Percentiles rank a stretch among this genome's conserved stretches.
Evolutionary conservation across 2,888 invertebrate species (phyloP).

Genomic region (Brenthis ino): DNA sequence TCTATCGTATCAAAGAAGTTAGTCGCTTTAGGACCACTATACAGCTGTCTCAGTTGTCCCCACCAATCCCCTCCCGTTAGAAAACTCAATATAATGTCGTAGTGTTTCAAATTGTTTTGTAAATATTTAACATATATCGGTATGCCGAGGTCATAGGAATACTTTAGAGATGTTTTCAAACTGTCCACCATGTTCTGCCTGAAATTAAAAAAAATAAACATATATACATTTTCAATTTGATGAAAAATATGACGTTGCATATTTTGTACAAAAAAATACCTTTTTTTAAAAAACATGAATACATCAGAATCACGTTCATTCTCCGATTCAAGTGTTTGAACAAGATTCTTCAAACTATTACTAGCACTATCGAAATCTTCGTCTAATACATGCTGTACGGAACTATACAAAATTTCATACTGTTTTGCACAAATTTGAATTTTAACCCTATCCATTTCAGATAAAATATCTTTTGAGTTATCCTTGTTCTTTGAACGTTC

Average conservation of each 20-base stretch:
- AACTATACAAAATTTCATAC: conserved; percentile 56
- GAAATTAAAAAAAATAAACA: conserved; percentile 40
- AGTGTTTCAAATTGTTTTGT: conserved; percentile 63
- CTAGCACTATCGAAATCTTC: conserved; percentile 52
- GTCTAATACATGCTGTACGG: conserved; percentile 47
- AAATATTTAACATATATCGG: conserved; percentile 69
- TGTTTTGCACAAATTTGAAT: conserved; percentile 62
- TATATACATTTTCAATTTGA: not conserved
- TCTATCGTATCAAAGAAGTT: conserved; percentile 63
- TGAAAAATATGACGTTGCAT: not conserved
- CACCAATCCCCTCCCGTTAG: conserved; percentile 72
- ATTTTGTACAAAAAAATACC: conserved; percentile 47
- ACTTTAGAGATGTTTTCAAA: conserved; percentile 56
- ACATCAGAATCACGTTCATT: conserved; percentile 49
- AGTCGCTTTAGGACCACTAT: conserved; percentile 57
- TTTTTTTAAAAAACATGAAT: conserved; percentile 54
- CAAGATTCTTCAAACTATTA: conserved; percentile 53
- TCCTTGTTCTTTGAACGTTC: conserved; percentile 53
- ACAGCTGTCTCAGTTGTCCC: conserved; percentile 55
- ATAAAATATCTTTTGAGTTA: conserved; percentile 54
- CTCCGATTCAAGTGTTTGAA: conserved; percentile 38
- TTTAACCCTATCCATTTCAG: conserved; percentile 55
- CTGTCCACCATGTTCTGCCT: conserved; percentile 57
- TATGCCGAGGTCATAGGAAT: conserved; percentile 65
- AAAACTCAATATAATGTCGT: conserved; percentile 61